Evolutionary conservation across 92 coral and sea anemone genomes (phyloP).

Genomic region (Siderastrea siderea): DNA sequence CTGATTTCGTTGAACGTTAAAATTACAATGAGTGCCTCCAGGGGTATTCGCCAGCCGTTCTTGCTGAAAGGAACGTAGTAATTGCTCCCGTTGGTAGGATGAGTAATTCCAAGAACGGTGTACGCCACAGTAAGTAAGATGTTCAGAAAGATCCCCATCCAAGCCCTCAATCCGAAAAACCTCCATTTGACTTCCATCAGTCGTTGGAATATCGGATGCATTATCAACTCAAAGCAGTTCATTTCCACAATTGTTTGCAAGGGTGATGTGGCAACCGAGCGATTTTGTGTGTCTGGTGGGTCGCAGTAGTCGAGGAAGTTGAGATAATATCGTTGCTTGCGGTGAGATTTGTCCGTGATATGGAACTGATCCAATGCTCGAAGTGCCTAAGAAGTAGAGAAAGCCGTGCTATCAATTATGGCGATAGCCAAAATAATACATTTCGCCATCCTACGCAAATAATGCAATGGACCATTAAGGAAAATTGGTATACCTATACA

Average conservation of each 20-base stretch:
- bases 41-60: slow-evolving; percentile 71
- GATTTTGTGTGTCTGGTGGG: slow-evolving; percentile 48
- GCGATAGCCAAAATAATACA: too few relatives aligned
- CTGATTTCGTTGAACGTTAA: slow-evolving; percentile 68
- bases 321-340: slow-evolving; percentile 74
- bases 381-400: slow-evolving; percentile 56
- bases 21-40: slow-evolving; percentile 57
- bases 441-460: too few relatives aligned
- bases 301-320: slow-evolving; percentile 74
- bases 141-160: slow-evolving; percentile 70
- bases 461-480: too few relatives aligned
- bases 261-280: slow-evolving; percentile 55
- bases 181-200: slow-evolving; percentile 80
- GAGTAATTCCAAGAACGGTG: slow-evolving; percentile 66
- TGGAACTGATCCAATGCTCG: slow-evolving; percentile 81
- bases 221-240: slow-evolving; percentile 72
- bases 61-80: slow-evolving; percentile 60
- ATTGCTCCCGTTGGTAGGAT: slow-evolving; percentile 37
- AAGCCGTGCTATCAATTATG: background rate
- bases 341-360: slow-evolving; percentile 71
- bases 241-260: slow-evolving; percentile 70
- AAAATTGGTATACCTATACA: too few relatives aligned
- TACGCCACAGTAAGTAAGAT: slow-evolving; percentile 61
- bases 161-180: slow-evolving; percentile 63
- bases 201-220: slow-evolving; percentile 84